Evolutionary conservation across 2,797 vertebrate genomes (phyloP).

Genomic region (Ctenopoma kingsleyae): DNA sequence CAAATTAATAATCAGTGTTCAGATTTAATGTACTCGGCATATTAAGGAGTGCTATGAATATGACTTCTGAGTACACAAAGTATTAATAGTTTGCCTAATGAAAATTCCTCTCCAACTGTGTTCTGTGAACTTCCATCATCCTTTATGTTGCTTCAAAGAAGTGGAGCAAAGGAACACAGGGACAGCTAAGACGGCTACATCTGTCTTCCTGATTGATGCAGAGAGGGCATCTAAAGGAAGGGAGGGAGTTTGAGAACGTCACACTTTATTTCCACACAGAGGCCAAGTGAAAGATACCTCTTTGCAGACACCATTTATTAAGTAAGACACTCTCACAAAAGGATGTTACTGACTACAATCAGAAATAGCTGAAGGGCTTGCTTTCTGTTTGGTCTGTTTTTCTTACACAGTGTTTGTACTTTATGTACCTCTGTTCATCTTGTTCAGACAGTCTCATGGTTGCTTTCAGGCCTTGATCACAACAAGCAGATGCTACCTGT

Average conservation of each 20-base stretch:
- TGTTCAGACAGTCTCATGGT: constrained; percentile 48
- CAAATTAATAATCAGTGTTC: constrained; percentile 6
- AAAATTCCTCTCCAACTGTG: constrained; percentile 43
- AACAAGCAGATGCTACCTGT: constrained; percentile 43
- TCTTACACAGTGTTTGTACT: constrained; percentile 39
- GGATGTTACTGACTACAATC: constrained; percentile 23
- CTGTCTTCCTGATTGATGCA: constrained; percentile 67
- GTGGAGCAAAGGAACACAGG: constrained; percentile 40
- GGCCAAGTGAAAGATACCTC: constrained; percentile 36
- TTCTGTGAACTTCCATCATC: constrained; percentile 45
- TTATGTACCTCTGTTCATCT: constrained; percentile 37
- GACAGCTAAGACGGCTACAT: constrained; percentile 61
- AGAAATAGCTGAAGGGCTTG: constrained; percentile 13
- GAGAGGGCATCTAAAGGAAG: constrained; percentile 41
- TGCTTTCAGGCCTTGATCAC: constrained; percentile 42
- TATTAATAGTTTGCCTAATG: neutral
- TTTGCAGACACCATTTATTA: constrained; percentile 39
- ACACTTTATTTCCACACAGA: constrained; percentile 30
- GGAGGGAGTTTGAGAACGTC: constrained; percentile 37
- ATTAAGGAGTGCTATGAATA: neutral
- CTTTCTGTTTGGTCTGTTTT: constrained; percentile 31
- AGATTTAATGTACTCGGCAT: neutral
- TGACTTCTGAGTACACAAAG: constrained; percentile 2
- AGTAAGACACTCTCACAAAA: constrained; percentile 28
- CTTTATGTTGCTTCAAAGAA: constrained; percentile 51